These are phyloP conservation scores for Orthochromis malagaraziensis DNA, from an alignment of 2,113 vertebrate species.

Conservation along the genomic window DNA sequence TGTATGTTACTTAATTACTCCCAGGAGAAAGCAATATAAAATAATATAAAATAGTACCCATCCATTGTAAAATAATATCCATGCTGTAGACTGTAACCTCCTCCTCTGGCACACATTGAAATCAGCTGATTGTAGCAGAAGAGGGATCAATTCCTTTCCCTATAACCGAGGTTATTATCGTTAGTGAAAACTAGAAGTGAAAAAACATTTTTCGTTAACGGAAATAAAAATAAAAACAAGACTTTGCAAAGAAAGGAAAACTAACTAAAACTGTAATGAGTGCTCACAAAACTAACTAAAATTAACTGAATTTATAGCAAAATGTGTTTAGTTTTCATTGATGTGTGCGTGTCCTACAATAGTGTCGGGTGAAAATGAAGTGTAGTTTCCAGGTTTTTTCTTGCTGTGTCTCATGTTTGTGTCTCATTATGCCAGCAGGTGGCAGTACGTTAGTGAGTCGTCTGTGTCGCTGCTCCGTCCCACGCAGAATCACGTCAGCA, in stretches of 20 bases:
- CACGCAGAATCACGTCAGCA: not conserved
- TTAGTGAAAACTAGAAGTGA: not conserved
- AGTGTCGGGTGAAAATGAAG: rapidly evolving
- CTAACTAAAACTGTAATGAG: not conserved
- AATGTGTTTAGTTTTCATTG: not conserved
- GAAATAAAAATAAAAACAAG: not conserved
- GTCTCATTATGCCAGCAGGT: not conserved
- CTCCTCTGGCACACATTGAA: not conserved
- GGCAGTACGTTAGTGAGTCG: not conserved
- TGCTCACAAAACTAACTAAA: not conserved
- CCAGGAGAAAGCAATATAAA: not conserved
- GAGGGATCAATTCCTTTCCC: not conserved
- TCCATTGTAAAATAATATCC: not conserved
- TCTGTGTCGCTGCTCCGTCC: not conserved
- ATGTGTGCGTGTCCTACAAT: not conserved
- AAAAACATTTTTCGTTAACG: not conserved
- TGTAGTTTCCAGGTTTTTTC: not conserved
- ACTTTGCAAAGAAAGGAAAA: not conserved
- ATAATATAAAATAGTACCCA: not conserved
- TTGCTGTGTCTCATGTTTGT: not conserved
- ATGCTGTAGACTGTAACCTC: not conserved
- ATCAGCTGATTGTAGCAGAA: not conserved
- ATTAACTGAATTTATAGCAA: not conserved
- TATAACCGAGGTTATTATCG: rapidly evolving
- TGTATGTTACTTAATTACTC: not conserved